phyloP scores from a whole-genome alignment of 2,797 vertebrate genomes.

The Buphagus erythrorhynchus region DNA sequence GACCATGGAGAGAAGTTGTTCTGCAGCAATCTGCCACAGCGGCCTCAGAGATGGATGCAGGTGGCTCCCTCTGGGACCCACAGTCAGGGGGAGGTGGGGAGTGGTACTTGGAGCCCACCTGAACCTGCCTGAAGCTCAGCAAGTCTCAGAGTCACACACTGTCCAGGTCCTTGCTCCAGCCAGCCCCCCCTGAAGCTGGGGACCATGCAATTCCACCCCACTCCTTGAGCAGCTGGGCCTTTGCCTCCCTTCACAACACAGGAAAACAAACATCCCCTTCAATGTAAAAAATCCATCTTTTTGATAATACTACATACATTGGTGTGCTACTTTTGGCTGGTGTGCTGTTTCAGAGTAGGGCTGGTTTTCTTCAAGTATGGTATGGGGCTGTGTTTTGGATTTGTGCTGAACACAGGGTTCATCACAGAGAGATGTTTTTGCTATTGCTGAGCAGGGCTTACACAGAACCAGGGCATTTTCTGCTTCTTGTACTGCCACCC shows the following conservation, averaged over 20 bases:
- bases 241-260: neutral
- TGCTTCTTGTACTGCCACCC: accelerated
- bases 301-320: neutral
- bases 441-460: neutral
- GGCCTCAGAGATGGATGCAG: neutral
- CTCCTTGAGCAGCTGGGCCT: neutral
- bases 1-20: neutral
- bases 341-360: neutral
- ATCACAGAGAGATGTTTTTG: accelerated
- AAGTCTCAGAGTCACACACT: neutral
- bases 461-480: neutral
- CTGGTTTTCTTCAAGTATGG: neutral
- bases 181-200: neutral
- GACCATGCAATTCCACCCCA: neutral
- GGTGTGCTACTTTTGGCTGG: neutral
- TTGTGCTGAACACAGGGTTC: neutral
- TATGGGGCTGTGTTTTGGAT: neutral
- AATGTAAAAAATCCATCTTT: neutral
- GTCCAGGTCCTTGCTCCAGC: neutral
- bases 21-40: neutral
- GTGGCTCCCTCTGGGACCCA: accelerated
- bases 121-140: neutral
- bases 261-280: neutral
- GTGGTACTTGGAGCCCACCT: neutral
- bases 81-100: neutral